Base-by-base conservation (phyloP, 2,888 invertebrate species). In the Heliconius aoede region DNA sequence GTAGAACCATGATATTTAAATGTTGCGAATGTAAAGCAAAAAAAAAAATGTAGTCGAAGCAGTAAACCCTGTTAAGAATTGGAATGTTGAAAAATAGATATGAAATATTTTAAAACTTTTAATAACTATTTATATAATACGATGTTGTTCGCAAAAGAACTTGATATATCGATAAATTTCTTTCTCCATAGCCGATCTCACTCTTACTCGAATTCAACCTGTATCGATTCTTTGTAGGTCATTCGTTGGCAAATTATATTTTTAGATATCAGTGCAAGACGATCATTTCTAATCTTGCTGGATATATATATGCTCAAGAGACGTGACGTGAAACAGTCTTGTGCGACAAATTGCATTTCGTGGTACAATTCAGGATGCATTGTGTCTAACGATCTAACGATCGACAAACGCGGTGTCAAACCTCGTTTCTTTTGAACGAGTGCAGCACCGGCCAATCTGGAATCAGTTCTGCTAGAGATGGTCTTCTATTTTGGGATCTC, bases 391-490 rank as follows among this genome's bases (percentile, higher is more conserved):
- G n/a, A 87, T 86, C 89, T 89, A 88, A 85, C 85, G 86, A 86
- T 87, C 88, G 87, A 83, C 80, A 81, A 82, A 82, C 85, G 85
- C 88, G 87, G 86, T 89, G 88, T 95, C 97, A 96, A 97, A 98
- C 97, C 97, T 98, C 97, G 96, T 96, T 96, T 95, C 95, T 96
- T 95, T 95, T 95, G 95, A 96, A 96, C 95, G 96, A 96, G 94
- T 97, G 97, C 91, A 98, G 96, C 91, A 96, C 97, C 89, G 98
- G 98, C 98, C 98, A 99, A 95, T 98, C 98, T 90, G 98, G 98
- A 94, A 99, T 98, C 95, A 98, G 96, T 95, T 99, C 98, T 88
- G 98, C 98, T 95, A 98, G 96, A 89, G 98, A 98, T 90, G 96
- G 97, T 95, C 98, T 96, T 96, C 98, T 96, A 90, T 89, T 93